phyloP scores from a whole-genome alignment of 2,888 invertebrate species.

The Eutolmus rufibarbis region DNA sequence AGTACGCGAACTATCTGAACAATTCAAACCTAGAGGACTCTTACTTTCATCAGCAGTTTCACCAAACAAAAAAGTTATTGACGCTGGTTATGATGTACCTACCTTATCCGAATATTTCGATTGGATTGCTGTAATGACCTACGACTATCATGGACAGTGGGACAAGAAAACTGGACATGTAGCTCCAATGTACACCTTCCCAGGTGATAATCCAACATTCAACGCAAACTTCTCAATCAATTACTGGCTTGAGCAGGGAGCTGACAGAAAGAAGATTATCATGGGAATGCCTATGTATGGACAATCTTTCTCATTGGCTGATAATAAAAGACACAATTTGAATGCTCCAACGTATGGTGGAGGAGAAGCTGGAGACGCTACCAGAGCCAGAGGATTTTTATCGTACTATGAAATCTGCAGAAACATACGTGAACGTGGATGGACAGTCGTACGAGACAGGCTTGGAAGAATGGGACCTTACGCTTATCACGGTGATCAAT shows the following conservation, averaged over 20 bases:
- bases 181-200: constrained; percentile 83
- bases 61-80: constrained; percentile 82
- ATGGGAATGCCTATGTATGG: constrained; percentile 91
- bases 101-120: constrained; percentile 78
- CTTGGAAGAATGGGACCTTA: constrained; percentile 88
- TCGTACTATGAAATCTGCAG: constrained; percentile 91
- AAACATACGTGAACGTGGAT: constrained; percentile 75
- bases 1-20: constrained; percentile 75
- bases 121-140: constrained; percentile 91
- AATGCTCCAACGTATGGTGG: constrained; percentile 84
- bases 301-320: constrained; percentile 83
- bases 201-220: constrained; percentile 77
- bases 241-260: constrained; percentile 86
- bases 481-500: constrained; percentile 82
- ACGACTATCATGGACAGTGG: constrained; percentile 92
- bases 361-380: constrained; percentile 88
- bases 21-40: constrained; percentile 75
- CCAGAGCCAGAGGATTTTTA: constrained; percentile 85
- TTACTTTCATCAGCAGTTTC: constrained; percentile 85
- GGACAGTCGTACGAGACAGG: constrained; percentile 80
- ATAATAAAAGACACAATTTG: constrained; percentile 70
- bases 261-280: constrained; percentile 77
- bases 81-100: constrained; percentile 84
- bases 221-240: constrained; percentile 88
- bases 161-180: constrained; percentile 90